A percentile compares a stretch with the other conserved stretches of the same genome.
These are phyloP conservation scores for Saturnia japonica DNA, from an alignment of 2,888 invertebrate genomes.

Conservation along the genomic window DNA sequence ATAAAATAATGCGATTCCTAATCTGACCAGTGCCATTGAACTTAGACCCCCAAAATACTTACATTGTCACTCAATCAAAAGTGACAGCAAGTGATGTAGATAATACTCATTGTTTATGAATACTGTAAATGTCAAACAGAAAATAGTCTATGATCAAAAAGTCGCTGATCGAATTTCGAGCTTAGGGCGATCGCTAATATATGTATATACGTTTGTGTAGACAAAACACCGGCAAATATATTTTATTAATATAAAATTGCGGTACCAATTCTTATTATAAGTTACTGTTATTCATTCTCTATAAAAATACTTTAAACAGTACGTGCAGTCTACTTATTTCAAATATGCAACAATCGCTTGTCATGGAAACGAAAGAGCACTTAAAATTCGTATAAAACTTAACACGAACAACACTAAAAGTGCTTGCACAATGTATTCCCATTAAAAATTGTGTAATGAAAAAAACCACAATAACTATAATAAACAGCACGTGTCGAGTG, in stretches of 20 bases:
- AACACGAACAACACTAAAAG: neutral
- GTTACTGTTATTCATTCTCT: neutral
- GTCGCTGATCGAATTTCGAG: no score
- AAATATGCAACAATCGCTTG: constrained; percentile 5
- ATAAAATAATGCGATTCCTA: no score
- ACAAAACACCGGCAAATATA: no score
- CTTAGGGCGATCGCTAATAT: no score
- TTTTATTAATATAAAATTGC: neutral
- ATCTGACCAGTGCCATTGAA: no score
- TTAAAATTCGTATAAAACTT: constrained; percentile 9
- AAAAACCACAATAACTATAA: constrained; percentile 71
- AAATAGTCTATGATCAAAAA: no score
- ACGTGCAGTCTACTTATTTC: neutral
- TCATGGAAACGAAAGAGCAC: constrained; percentile 21
- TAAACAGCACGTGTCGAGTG: constrained; percentile 75
- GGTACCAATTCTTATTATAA: neutral
- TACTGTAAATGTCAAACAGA: no score
- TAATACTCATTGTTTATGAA: no score
- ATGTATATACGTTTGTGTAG: no score
- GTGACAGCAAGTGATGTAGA: no score
- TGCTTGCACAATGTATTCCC: constrained; percentile 40
- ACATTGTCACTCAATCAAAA: no score
- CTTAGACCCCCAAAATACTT: no score
- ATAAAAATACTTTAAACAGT: neutral
- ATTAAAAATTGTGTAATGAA: constrained; percentile 64